phyloP scores from a whole-genome alignment of 2,888 invertebrate genomes.

The Ornithoptera priamus region DNA sequence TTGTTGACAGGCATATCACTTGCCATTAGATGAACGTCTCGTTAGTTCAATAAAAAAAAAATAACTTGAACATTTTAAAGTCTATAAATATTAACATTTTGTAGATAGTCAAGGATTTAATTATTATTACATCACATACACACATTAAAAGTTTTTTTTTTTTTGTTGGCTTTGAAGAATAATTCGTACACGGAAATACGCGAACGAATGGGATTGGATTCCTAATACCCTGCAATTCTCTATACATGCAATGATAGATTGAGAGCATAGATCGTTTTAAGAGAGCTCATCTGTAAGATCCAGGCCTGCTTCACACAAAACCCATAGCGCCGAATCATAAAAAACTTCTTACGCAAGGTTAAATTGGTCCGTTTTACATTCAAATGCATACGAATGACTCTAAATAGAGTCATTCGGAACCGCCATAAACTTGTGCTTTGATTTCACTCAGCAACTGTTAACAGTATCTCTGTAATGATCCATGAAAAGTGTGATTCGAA shows the following conservation, averaged over 20 bases:
- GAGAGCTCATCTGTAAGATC: constrained; percentile 4
- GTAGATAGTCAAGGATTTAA: too few relatives aligned
- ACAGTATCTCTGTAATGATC: constrained; percentile 14
- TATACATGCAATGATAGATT: constrained; percentile 11
- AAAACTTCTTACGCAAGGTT: constrained; percentile 14
- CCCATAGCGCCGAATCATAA: constrained; percentile 15
- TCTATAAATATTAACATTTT: too few relatives aligned
- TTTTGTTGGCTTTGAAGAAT: not conserved
- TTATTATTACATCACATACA: too few relatives aligned
- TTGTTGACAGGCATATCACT: too few relatives aligned
- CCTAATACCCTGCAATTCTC: not conserved
- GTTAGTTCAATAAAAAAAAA: too few relatives aligned
- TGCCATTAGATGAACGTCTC: too few relatives aligned
- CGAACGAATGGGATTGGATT: not conserved
- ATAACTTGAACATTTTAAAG: too few relatives aligned
- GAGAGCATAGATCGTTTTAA: constrained; percentile 4
- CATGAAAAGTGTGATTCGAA: constrained; percentile 2
- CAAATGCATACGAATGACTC: constrained; percentile 25
- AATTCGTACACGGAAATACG: not conserved
- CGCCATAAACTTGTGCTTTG: constrained; percentile 25
- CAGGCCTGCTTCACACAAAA: not conserved
- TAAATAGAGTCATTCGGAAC: constrained; percentile 22
- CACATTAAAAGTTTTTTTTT: not conserved
- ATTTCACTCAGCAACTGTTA: constrained; percentile 19
- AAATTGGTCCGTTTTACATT: constrained; percentile 26